These are phyloP conservation scores for Macroramphosus scolopax DNA, from an alignment of 2,797 vertebrate species.

Conservation along the genomic window DNA sequence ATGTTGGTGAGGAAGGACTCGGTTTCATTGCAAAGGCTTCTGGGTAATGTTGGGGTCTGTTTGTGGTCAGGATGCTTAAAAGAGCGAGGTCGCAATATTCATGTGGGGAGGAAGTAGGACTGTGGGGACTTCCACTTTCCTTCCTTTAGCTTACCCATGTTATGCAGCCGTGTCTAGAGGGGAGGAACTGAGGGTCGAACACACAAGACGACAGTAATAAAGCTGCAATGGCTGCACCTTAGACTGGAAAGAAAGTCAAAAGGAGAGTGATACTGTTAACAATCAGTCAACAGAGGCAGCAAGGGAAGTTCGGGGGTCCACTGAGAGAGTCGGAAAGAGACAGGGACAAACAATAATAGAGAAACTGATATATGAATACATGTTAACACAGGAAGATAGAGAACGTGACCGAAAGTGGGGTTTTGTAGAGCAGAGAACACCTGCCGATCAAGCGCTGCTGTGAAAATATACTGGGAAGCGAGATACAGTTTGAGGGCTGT, in stretches of 20 bases:
- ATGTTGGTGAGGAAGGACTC: conserved; percentile 36
- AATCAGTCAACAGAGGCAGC: too few species aligned
- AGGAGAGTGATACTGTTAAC: conserved; percentile 3
- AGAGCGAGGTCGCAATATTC: conserved; percentile 66
- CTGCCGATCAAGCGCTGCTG: conserved; percentile 43
- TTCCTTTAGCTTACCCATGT: conserved; percentile 68
- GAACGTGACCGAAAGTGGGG: conserved; percentile 53
- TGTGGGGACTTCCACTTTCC: conserved; percentile 78
- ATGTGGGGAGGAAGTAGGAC: conserved; percentile 77
- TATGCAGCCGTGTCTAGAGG: conserved; percentile 53
- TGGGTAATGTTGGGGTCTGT: conserved; percentile 71
- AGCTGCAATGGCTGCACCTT: too few species aligned
- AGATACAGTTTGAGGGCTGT: conserved; percentile 33
- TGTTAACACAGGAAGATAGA: conserved; percentile 48
- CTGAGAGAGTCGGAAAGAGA: too few species aligned
- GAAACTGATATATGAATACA: conserved; percentile 24
- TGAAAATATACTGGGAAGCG: conserved; percentile 52
- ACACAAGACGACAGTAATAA: too few species aligned
- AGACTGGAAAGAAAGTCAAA: too few species aligned
- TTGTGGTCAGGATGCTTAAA: conserved; percentile 73
- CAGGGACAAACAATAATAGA: conserved; percentile 17
- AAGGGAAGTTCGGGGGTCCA: too few species aligned
- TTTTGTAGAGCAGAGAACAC: conserved; percentile 50
- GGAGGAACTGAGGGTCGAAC: too few species aligned
- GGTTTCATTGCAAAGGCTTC: conserved; percentile 70